Evolutionary conservation across 2,888 invertebrate species (phyloP).

Genomic region (Anagyrus pseudococci): DNA sequence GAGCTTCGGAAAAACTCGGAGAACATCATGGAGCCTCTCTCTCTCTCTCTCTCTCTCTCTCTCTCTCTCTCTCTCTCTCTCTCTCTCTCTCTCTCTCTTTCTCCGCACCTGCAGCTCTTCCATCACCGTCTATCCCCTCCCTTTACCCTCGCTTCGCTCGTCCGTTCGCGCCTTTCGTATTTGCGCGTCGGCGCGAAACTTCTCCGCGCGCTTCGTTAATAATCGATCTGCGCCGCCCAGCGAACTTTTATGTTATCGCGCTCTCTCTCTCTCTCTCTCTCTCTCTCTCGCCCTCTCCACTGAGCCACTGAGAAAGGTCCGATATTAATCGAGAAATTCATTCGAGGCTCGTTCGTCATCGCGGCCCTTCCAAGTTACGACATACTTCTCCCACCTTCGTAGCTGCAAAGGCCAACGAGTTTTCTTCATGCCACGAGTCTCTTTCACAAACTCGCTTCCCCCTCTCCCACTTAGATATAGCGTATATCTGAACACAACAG

Average conservation of each 20-base stretch:
- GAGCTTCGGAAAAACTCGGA: constrained; percentile 5
- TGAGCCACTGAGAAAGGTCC: no score
- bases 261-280: neutral
- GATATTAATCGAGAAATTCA: no score
- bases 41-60: constrained; percentile 4
- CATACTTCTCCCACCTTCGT: no score
- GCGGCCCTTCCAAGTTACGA: no score
- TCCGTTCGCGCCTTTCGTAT: neutral
- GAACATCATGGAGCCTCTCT: constrained; percentile 12
- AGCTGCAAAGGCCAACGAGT: no score
- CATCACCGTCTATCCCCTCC: constrained; percentile 9
- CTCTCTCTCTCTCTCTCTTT: constrained; percentile 5
- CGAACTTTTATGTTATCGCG: no score
- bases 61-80: neutral
- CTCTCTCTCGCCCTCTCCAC: neutral
- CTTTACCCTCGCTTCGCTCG: neutral
- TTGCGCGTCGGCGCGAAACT: constrained; percentile 19
- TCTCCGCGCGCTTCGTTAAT: constrained; percentile 49
- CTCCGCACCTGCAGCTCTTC: constrained; percentile 18
- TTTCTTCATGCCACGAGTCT: no score
- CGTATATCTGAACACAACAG: no score
- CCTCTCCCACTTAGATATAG: no score
- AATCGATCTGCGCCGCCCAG: constrained; percentile 53
- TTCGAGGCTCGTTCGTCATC: constrained; percentile 5
- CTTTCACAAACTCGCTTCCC: no score